phyloP scores from a whole-genome alignment of 1,140 invertebrate genomes.

The Galleria mellonella region DNA sequence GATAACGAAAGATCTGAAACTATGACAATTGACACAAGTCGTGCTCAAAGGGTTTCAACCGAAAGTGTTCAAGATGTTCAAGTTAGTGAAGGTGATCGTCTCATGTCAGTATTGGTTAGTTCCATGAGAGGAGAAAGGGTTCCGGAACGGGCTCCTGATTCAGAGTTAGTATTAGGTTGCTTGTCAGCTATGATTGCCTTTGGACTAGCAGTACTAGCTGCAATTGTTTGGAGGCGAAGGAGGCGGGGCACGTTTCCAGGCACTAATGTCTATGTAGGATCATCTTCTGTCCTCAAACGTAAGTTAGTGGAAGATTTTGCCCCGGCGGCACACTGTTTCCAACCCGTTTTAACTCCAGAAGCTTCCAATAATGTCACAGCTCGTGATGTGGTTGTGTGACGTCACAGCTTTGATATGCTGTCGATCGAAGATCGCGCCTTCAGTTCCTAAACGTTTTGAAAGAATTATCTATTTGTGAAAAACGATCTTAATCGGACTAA shows the following conservation, averaged over 20 bases:
- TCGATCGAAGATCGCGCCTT: constrained; percentile 61
- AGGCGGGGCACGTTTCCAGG: constrained; percentile 72
- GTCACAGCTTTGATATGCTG: constrained; percentile 75
- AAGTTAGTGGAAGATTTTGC: constrained; percentile 76
- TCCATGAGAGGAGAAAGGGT: constrained; percentile 75
- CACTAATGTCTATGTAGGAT: constrained; percentile 76
- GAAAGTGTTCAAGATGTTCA: constrained; percentile 77
- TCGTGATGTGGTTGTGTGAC: constrained; percentile 77
- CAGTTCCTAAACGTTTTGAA: constrained; percentile 66
- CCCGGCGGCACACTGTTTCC: constrained; percentile 70
- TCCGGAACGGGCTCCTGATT: constrained; percentile 65
- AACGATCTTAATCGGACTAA: constrained; percentile 6
- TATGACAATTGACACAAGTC: constrained; percentile 77
- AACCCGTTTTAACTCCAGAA: constrained; percentile 75
- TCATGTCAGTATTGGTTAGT: constrained; percentile 76
- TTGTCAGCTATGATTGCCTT: constrained; percentile 75
- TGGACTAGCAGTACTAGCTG: constrained; percentile 67
- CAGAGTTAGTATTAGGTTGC: constrained; percentile 73
- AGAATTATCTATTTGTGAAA: constrained; percentile 30
- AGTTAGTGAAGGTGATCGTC: constrained; percentile 72
- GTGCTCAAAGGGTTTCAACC: constrained; percentile 76
- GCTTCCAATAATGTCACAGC: constrained; percentile 46
- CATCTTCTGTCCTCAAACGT: constrained; percentile 72
- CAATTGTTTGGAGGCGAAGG: constrained; percentile 73
- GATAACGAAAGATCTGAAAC: constrained; percentile 77